Conservation (phyloP, 2,113 vertebrate species). For the Engraulis encrasicolus region DNA sequence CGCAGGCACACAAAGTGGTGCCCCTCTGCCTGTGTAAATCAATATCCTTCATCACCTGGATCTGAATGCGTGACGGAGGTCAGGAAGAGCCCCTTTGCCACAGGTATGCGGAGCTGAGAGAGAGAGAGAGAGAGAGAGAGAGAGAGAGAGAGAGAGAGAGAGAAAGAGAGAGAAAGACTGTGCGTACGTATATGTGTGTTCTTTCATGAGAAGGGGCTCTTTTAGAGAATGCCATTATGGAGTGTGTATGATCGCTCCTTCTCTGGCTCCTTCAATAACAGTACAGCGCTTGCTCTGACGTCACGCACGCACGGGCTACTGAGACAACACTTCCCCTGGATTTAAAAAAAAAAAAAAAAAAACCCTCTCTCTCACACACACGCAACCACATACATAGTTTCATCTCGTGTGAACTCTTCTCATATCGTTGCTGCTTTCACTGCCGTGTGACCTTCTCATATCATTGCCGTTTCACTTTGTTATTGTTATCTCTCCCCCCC, state of each 20-base stretch:
- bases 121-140: slow-evolving; percentile 12
- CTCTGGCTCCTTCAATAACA: not conserved
- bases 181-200: not conserved
- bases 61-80: slow-evolving; percentile 60
- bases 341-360: not conserved
- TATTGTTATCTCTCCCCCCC: too few relatives aligned
- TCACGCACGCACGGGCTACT: not conserved
- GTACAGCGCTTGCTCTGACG: not conserved
- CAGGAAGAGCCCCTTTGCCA: slow-evolving; percentile 38
- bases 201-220: not conserved
- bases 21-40: slow-evolving; percentile 51
- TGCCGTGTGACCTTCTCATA: too few relatives aligned
- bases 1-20: not conserved
- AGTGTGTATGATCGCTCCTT: not conserved
- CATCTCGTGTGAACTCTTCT: too few relatives aligned
- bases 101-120: slow-evolving; percentile 43
- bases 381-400: not conserved
- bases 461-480: too few relatives aligned
- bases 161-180: not conserved
- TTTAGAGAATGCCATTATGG: not conserved
- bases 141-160: not conserved
- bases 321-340: not conserved
- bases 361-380: not conserved
- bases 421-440: too few relatives aligned
- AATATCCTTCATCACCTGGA: slow-evolving; percentile 49